These are phyloP conservation scores for Drosophila ercepeae DNA, from an alignment of 1,140 invertebrate genomes.

Conservation along the genomic window DNA sequence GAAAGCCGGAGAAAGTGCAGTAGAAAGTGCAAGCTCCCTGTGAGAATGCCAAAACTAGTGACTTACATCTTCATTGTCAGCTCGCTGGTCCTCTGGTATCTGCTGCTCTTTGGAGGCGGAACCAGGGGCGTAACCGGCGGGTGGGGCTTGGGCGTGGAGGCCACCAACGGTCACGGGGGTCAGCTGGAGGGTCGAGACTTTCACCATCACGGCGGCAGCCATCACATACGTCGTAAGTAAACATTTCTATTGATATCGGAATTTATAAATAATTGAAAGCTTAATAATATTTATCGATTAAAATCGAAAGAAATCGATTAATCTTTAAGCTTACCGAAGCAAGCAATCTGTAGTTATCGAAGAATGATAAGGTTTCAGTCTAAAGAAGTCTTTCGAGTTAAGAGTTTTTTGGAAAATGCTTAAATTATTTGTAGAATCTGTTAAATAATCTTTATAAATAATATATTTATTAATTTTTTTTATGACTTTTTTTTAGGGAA, in stretches of 20 bases:
- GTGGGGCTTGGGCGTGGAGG: conserved; percentile 60
- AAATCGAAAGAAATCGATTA: background rate
- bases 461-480: background rate
- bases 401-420: no score
- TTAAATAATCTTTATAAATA: no score
- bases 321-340: background rate
- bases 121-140: conserved; percentile 36
- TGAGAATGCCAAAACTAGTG: conserved; percentile 78
- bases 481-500: conserved; percentile 57
- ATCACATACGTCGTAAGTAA: conserved; percentile 78
- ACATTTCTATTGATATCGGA: background rate
- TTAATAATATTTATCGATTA: background rate
- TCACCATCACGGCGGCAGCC: conserved; percentile 76
- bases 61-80: conserved; percentile 76
- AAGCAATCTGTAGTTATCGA: no score
- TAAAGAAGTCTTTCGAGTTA: no score
- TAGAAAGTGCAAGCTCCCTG: conserved; percentile 4
- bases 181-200: conserved; percentile 78
- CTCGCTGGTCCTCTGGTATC: conserved; percentile 75
- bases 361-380: no score
- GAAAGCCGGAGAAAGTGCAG: conserved; percentile 1
- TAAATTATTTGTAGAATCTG: no score
- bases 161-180: conserved; percentile 76
- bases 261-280: background rate
- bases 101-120: conserved; percentile 65